Conservation (phyloP, 2,888 invertebrate species). For the Lissonota sp. region DNA sequence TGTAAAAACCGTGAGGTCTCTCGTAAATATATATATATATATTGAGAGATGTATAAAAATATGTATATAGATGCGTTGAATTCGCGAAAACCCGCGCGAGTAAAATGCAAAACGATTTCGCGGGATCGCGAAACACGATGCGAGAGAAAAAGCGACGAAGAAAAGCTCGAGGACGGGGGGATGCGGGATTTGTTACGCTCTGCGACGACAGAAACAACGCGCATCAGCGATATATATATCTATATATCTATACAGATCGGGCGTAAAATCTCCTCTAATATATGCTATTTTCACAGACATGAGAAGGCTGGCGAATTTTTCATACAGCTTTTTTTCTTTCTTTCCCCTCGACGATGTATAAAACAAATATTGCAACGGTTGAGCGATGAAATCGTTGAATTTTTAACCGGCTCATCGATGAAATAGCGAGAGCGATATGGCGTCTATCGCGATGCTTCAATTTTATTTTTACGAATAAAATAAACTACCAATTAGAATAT, state of each 20-base stretch:
- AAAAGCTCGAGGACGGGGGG: slow-evolving; percentile 53
- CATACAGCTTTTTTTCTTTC: background rate
- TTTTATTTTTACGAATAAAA: too few species aligned
- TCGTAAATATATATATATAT: slow-evolving; percentile 4
- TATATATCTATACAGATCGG: slow-evolving; percentile 1
- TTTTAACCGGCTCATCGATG: slow-evolving; percentile 26
- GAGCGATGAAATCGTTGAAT: slow-evolving; percentile 30
- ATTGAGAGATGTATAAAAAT: slow-evolving; percentile 4
- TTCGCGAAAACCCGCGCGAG: slow-evolving; percentile 51
- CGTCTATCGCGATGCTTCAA: background rate
- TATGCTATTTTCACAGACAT: slow-evolving; percentile 13
- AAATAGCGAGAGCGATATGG: background rate
- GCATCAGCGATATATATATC: slow-evolving; percentile 14
- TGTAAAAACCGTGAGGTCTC: slow-evolving; percentile 79
- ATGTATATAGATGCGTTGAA: slow-evolving; percentile 3
- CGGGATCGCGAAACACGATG: slow-evolving; percentile 57
- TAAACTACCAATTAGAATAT: too few species aligned
- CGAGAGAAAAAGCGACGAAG: slow-evolving; percentile 46
- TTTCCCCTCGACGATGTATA: background rate
- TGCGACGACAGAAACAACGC: slow-evolving; percentile 37
- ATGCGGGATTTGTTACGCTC: slow-evolving; percentile 61
- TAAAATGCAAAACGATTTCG: slow-evolving; percentile 80
- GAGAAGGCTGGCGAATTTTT: slow-evolving; percentile 47
- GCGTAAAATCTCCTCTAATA: slow-evolving; percentile 12
- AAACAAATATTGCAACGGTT: slow-evolving; percentile 36